A percentile compares a stretch with the other conserved stretches of the same genome.
These are phyloP conservation scores for Apantesis nais DNA, from an alignment of 2,888 invertebrate species.

Conservation along the genomic window DNA sequence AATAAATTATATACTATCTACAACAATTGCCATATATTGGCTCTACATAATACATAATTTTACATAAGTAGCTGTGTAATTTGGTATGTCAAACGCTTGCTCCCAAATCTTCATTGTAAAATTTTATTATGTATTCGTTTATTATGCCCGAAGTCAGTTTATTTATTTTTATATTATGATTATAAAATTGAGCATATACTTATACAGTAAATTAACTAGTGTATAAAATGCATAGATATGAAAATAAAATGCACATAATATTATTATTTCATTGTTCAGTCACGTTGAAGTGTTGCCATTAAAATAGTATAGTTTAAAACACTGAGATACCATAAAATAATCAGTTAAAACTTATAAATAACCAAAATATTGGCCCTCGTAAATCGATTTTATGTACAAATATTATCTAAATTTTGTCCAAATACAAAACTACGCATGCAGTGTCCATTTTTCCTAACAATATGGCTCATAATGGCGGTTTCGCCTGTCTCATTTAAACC, in stretches of 20 bases:
- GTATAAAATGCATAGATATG: conserved; percentile 58
- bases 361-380: conserved; percentile 46
- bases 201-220: conserved; percentile 57
- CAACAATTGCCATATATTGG: conserved; percentile 31
- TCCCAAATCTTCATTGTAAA: conserved; percentile 32
- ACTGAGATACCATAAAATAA: conserved; percentile 32
- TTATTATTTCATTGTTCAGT: conserved; percentile 51
- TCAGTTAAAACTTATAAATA: conserved; percentile 38
- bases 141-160: conserved; percentile 43
- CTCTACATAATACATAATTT: conserved; percentile 15
- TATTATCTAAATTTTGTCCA: conserved; percentile 43
- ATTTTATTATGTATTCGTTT: conserved; percentile 37
- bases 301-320: conserved; percentile 32
- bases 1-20: conserved; percentile 28
- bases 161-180: conserved; percentile 40
- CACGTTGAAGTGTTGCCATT: conserved; percentile 43
- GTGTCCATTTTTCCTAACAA: conserved; percentile 28
- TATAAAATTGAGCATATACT: conserved; percentile 64
- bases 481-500: conserved; percentile 22
- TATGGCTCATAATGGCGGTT: conserved; percentile 45
- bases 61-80: conserved; percentile 30
- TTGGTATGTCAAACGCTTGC: conserved; percentile 39
- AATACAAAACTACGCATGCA: conserved; percentile 39
- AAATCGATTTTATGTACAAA: conserved; percentile 44
- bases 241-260: conserved; percentile 53